Evolutionary conservation across 2,113 vertebrate genomes (phyloP), one percentile per base, ranked within the genome.

Genomic region (Prunella himalayana): DNA sequence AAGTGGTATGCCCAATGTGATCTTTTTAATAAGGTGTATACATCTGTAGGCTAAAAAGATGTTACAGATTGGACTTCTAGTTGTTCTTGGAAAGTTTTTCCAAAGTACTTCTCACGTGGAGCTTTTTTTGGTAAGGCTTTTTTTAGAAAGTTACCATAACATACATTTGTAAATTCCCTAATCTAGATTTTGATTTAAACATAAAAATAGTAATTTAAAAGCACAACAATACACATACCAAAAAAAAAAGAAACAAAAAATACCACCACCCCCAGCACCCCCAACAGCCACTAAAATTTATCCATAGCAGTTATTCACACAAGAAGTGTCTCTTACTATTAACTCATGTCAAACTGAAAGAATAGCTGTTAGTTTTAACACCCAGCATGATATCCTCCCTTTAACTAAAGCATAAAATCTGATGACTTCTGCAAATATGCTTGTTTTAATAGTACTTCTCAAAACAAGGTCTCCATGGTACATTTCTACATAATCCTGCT

Each of bases 181-280:
- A 35, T 59, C 25, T 70, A 23, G 24, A 54, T 31, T 27, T 81
- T 0, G 0, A 25, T 61, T 53, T 64, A 80, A 77, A 31, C 27
- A 27, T 76, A 70, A 39, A 28, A 44, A 44, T 47, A 65, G 44
- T 70, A 59, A 79, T 59, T 76, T 18, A 54, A 81, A 88, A 65
- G 14, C 30, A 7, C 19, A 75, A 15, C 0, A 3, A 2, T 61
- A 33, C 12, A 9, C 59, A 27, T 22, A 60, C 2, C 7, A 64
- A 47, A 35, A 60, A 25, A 35, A 81, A 66, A 54, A 79, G 14
- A 31, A 60, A 33, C 10, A 37, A 9, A 24, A 37, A 30, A 17
- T 5, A 3, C 9, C 6, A n/a, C 24, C 23, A 18, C 25, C 1
- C 3, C 7, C 6, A 7, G 37, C 1, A 33, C 7, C 17, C 5